A percentile compares a stretch with the other conserved stretches of the same genome.
phyloP scores from a whole-genome alignment of 1,140 invertebrate genomes.

The Bombus ignitus region DNA sequence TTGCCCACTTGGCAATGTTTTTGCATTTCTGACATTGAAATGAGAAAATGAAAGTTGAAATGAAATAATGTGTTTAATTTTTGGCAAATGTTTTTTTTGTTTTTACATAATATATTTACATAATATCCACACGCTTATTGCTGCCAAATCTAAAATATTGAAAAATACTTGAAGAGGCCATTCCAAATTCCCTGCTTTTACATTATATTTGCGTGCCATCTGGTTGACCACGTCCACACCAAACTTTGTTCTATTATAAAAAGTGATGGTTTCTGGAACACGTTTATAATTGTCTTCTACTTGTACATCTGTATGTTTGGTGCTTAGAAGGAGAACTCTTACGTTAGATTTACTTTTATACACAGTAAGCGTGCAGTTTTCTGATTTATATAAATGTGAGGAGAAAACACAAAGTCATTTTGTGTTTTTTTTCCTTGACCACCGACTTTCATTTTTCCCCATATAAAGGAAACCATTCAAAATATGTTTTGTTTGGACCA shows the following conservation, averaged over 20 bases:
- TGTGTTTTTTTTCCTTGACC: background rate
- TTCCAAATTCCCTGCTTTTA: too few relatives aligned
- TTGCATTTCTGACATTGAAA: conserved; percentile 14
- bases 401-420: background rate
- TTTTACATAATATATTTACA: background rate
- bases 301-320: background rate
- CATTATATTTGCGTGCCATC: too few relatives aligned
- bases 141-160: conserved; percentile 29
- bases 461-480: too few relatives aligned
- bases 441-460: too few relatives aligned
- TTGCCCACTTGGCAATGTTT: conserved; percentile 22
- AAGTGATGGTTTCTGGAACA: too few relatives aligned
- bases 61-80: conserved; percentile 20
- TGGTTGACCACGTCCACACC: too few relatives aligned
- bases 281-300: background rate
- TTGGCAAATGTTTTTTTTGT: background rate
- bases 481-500: too few relatives aligned
- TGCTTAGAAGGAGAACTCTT: background rate
- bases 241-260: too few relatives aligned
- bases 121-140: conserved; percentile 38
- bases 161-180: background rate
- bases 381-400: background rate
- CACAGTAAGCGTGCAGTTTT: background rate
- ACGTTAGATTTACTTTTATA: background rate
- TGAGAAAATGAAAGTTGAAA: background rate